A percentile compares a stretch with the other conserved stretches of the same genome.
These are phyloP conservation scores for Argyrosomus japonicus DNA, from an alignment of 2,113 vertebrate genomes.

Conservation along the genomic window DNA sequence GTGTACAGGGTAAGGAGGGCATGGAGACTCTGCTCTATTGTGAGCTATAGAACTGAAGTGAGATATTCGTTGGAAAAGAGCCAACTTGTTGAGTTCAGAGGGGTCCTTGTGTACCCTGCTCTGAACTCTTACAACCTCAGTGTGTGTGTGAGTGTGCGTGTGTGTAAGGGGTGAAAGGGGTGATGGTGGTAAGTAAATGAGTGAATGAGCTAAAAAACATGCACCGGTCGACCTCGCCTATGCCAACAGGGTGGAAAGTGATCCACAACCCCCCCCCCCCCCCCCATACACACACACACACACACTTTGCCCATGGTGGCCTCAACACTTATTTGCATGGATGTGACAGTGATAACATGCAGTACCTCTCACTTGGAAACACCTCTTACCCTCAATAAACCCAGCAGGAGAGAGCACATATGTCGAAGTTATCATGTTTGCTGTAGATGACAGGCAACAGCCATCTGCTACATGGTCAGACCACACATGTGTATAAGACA, in stretches of 20 bases:
- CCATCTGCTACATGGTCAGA: background rate
- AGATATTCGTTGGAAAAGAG: constrained; percentile 72
- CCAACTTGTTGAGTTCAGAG: constrained; percentile 78
- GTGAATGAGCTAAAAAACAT: constrained; percentile 78
- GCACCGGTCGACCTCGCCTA: constrained; percentile 74
- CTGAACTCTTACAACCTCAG: constrained; percentile 75
- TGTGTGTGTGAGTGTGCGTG: constrained; percentile 30
- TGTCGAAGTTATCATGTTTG: constrained; percentile 23
- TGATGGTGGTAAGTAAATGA: constrained; percentile 68
- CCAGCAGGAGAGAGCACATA: background rate
- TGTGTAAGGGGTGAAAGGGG: constrained; percentile 51
- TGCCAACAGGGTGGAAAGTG: constrained; percentile 71
- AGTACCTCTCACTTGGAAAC: constrained; percentile 36
- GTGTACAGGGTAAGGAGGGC: constrained; percentile 49
- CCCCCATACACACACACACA: background rate
- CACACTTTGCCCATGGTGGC: constrained; percentile 43
- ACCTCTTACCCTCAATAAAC: constrained; percentile 42
- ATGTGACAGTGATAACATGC: constrained; percentile 59
- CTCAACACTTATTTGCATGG: constrained; percentile 45
- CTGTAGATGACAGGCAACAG: background rate
- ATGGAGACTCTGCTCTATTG: constrained; percentile 62
- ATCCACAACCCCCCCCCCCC: constrained; percentile 26
- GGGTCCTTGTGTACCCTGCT: constrained; percentile 79
- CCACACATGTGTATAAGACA: background rate
- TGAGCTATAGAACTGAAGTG: constrained; percentile 67